These are phyloP conservation scores for Chrysolina haemoptera DNA, from an alignment of 2,888 invertebrate species.

Conservation along the genomic window DNA sequence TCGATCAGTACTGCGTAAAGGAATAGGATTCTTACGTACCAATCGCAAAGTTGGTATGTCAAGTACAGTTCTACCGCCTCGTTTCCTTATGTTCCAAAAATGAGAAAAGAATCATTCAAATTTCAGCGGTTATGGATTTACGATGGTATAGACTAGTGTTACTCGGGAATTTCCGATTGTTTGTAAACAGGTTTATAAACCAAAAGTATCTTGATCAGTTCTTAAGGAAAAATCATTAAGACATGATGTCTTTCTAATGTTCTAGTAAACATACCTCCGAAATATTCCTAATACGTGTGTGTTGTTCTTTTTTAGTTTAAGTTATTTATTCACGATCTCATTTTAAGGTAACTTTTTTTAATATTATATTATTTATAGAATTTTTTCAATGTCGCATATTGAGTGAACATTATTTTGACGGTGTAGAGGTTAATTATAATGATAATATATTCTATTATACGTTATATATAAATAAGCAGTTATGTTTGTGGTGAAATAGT, in stretches of 20 bases:
- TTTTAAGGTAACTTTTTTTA: slow-evolving; percentile 21
- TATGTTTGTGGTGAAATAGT: slow-evolving; percentile 19
- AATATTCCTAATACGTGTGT: slow-evolving; percentile 4
- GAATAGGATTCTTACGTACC: background rate
- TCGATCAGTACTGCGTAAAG: background rate
- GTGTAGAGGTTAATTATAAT: slow-evolving; percentile 15
- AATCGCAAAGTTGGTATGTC: background rate
- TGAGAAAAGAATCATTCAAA: background rate
- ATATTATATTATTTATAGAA: slow-evolving; percentile 8
- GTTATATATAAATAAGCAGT: slow-evolving; percentile 13
- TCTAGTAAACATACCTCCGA: background rate
- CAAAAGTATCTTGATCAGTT: slow-evolving; percentile 1
- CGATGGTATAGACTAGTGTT: slow-evolving; percentile 12
- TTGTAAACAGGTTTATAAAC: slow-evolving; percentile 22
- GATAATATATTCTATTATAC: slow-evolving; percentile 19
- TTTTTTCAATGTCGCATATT: background rate
- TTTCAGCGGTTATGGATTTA: slow-evolving; percentile 18
- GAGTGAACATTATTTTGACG: background rate
- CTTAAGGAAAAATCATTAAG: slow-evolving; percentile 12
- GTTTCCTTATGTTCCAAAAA: background rate
- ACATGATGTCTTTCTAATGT: slow-evolving; percentile 21
- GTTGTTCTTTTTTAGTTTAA: slow-evolving; percentile 14
- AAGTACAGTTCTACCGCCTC: background rate
- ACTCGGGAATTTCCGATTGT: slow-evolving; percentile 23
- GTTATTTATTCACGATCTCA: slow-evolving; percentile 22